These are phyloP conservation scores for Sebastes glaucus DNA, from an alignment of 2,797 vertebrate genomes.

Conservation along the genomic window DNA sequence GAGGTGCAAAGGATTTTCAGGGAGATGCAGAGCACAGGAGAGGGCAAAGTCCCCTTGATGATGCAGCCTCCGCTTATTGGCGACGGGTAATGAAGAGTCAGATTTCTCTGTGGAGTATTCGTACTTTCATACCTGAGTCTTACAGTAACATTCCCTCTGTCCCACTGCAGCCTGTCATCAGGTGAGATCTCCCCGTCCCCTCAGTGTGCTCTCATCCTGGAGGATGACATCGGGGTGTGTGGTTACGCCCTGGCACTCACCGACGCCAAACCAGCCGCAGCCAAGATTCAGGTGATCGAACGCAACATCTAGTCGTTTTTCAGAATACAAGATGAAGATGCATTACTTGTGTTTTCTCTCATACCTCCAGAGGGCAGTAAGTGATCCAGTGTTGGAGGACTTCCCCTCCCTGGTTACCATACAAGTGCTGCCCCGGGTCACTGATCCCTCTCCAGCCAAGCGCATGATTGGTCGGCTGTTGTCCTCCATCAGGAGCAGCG, in stretches of 20 bases:
- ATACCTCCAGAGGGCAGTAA: constrained; percentile 78
- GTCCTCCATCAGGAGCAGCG: constrained; percentile 90
- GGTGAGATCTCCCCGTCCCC: constrained; percentile 89
- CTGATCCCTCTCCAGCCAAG: constrained; percentile 90
- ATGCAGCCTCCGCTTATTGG: constrained; percentile 88
- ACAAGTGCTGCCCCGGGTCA: constrained; percentile 92
- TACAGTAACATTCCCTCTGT: not conserved
- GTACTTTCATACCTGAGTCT: not conserved
- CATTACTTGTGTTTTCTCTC: not conserved
- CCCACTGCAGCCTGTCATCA: constrained; percentile 84
- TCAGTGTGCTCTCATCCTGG: constrained; percentile 90
- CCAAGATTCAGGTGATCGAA: constrained; percentile 85
- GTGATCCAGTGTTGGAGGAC: constrained; percentile 86
- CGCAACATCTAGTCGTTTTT: fast-evolving
- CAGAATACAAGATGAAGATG: not conserved
- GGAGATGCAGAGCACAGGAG: constrained; percentile 88
- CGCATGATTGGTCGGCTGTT: constrained; percentile 92
- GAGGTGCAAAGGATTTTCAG: constrained; percentile 92
- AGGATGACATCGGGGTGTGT: constrained; percentile 92
- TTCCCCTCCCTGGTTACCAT: constrained; percentile 92
- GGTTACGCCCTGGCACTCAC: constrained; percentile 91
- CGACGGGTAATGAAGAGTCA: constrained; percentile 85
- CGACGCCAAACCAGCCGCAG: constrained; percentile 88
- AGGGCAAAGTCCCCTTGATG: constrained; percentile 74
- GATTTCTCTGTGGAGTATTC: not conserved